Base-by-base conservation (phyloP, 2,888 invertebrate species). In the Drosophila niveifrons region DNA sequence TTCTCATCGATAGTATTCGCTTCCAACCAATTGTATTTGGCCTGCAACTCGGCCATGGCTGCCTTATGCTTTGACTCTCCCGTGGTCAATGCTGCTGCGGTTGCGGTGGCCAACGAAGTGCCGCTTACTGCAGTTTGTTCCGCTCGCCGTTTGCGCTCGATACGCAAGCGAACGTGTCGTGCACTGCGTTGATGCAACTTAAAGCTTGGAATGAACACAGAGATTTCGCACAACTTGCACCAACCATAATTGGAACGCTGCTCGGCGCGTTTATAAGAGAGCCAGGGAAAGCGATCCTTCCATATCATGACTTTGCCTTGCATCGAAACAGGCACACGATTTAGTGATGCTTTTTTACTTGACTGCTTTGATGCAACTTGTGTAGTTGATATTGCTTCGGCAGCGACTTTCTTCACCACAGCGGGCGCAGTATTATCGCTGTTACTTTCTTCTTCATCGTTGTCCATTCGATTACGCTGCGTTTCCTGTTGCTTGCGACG, bases 221-320 rank as follows among this genome's bases (percentile, higher is more conserved):
- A 80, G 1, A 75, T 72, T 10, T 90, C 89, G 50, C 90, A 90
- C 3, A 86, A 59, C 59, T 90, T 91, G 57, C 90, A 90, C 80
- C 83, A 90, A 9, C 74, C 89, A 39, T 90, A 90, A 61, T 90
- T 80, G 6, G 61, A 65, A 0, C 91, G 90, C n/a, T 50, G 2
- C 56, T 91, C 91, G 41, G 4, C 80, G 8, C 83, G 82, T 46
- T 87, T 90, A 56, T 85, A 90, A 0, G 81, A 76, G 0, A 91
- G 70, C 90, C 90, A 90, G 0, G 85, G 80, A 50, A 78, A 90
- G 1, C 83, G 84, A 6, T 74, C 64, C 61, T 82, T 89, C 85
- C 87, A 89, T 7, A 81, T 59, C 67, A 72, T 44, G 0, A 90
- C 79, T 50, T 75, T 78, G 43, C 71, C 75, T 8, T 75, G 77